Evolutionary conservation across 2,797 vertebrate genomes (phyloP), one percentile per base, ranked within the genome.

Genomic region (Bradypodion ventrale): DNA sequence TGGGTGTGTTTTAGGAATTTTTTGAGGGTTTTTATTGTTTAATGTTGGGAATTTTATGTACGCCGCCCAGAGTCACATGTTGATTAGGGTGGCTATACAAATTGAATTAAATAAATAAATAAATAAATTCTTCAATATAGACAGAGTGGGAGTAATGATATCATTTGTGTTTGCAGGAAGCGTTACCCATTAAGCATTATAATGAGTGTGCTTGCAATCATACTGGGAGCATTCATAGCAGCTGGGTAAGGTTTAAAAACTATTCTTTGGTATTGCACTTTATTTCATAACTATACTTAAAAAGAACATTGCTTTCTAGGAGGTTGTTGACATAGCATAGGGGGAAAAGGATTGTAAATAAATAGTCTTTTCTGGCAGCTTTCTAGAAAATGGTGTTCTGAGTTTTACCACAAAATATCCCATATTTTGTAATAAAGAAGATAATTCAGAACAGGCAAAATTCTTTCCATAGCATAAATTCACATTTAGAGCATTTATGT

Each of bases 151-250:
- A 35, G 70, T 37, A 62, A 44, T 29, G 13, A 73, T 78, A 76
- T 87, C 90, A 89, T 91, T 91, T 85, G 23, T 87, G 62, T 82
- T 87, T 89, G 13, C 94, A 97, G 96, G 93, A 96, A 96, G 69
- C 92, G 88, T 8, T 95, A 95, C 80, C 90, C 96, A 7, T 35
- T 91, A 84, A 93, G 77, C 84, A 86, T 96, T 90, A 44, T 95
- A 42, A 21, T 90, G 88, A 97, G 96, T 2, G 93, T 97, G 72
- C 94, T 92, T 85, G 84, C 94, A 87, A 96, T 97, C 52, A 80
- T 99, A 72, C 66, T 97, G 3, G 98, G 98, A 2, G 98, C 98
- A 81, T 85, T 98, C 87, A 90, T 98, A 88, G 98, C 98, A 80
- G 97, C 98, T 80, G 97, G 98, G 98, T 99, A 96, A 96, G 95